A percentile compares a stretch with the other conserved stretches of the same genome.
phyloP scores from a whole-genome alignment of 2,888 invertebrate genomes.

The Andrena marginata region DNA sequence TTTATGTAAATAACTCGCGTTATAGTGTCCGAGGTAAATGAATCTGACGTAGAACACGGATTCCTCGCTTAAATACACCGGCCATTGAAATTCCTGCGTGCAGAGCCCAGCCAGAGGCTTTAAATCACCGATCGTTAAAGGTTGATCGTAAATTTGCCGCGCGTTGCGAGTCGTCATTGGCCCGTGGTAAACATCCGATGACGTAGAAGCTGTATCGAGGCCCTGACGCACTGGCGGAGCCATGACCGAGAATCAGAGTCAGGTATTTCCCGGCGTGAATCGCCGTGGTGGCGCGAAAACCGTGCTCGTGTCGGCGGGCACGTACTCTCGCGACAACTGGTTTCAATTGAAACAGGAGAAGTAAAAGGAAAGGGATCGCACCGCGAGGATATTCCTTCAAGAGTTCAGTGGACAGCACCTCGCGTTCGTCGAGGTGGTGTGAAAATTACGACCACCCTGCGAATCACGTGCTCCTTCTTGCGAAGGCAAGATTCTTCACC shows the following conservation, averaged over 20 bases:
- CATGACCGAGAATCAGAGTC: slow-evolving; percentile 69
- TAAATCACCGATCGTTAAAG: slow-evolving; percentile 2
- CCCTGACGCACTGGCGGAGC: slow-evolving; percentile 68
- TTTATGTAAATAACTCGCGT: too few relatives aligned
- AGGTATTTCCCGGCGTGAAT: slow-evolving; percentile 70
- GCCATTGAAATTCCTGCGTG: too few relatives aligned
- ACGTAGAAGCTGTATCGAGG: slow-evolving; percentile 46
- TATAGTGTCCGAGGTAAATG: too few relatives aligned
- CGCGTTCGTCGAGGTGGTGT: neutral
- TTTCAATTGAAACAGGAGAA: neutral
- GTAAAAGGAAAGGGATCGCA: slow-evolving; percentile 8
- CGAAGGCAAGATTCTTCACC: neutral
- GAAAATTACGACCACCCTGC: neutral
- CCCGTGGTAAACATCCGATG: slow-evolving; percentile 44
- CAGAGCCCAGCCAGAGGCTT: too few relatives aligned
- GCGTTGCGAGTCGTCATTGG: slow-evolving; percentile 34
- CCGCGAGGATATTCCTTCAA: neutral
- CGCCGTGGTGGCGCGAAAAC: slow-evolving; percentile 44
- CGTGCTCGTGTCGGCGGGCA: slow-evolving; percentile 32
- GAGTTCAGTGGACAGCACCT: neutral
- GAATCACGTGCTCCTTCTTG: neutral
- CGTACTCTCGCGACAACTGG: slow-evolving; percentile 22
- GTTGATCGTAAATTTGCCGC: slow-evolving; percentile 18
- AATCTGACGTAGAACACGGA: too few relatives aligned
- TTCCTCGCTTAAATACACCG: too few relatives aligned